phyloP scores from a whole-genome alignment of 2,113 vertebrate genomes.

The Calypte anna region DNA sequence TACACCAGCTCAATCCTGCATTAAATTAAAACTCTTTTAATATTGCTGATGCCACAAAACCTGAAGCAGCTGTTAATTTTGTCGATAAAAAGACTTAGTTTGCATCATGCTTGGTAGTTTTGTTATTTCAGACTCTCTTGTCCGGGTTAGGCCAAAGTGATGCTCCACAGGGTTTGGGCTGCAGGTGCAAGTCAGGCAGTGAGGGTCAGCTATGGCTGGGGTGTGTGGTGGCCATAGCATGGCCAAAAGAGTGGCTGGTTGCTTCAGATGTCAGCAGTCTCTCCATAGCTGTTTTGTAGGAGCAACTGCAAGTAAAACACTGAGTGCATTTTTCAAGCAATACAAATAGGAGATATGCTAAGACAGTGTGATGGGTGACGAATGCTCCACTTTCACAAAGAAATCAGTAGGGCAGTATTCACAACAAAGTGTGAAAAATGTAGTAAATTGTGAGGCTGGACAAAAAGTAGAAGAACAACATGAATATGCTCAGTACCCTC shows the following conservation, averaged over 20 bases:
- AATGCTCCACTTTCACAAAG: not conserved
- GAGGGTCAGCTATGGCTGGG: too few species aligned
- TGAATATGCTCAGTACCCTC: not conserved
- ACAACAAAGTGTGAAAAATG: not conserved
- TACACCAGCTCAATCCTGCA: too few species aligned
- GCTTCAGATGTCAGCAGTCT: not conserved
- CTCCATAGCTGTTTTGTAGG: rapidly evolving
- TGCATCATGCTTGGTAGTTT: too few species aligned
- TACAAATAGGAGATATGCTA: not conserved
- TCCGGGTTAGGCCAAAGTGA: not conserved
- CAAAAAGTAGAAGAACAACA: not conserved
- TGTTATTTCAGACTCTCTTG: not conserved
- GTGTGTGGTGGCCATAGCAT: too few species aligned
- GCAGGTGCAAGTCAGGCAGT: too few species aligned
- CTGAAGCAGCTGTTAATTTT: too few species aligned
- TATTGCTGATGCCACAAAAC: too few species aligned
- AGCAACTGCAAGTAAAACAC: not conserved
- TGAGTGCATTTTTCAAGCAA: not conserved
- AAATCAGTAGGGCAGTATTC: not conserved
- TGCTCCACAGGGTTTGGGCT: not conserved
- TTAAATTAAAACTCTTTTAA: too few species aligned
- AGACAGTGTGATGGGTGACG: not conserved
- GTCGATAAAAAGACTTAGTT: too few species aligned
- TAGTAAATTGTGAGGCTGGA: not conserved
- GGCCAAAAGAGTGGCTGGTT: too few species aligned